Evolutionary conservation across 1,140 invertebrate species (phyloP), one percentile per base, ranked within the genome.

Genomic region (Caerostris extrusa): DNA sequence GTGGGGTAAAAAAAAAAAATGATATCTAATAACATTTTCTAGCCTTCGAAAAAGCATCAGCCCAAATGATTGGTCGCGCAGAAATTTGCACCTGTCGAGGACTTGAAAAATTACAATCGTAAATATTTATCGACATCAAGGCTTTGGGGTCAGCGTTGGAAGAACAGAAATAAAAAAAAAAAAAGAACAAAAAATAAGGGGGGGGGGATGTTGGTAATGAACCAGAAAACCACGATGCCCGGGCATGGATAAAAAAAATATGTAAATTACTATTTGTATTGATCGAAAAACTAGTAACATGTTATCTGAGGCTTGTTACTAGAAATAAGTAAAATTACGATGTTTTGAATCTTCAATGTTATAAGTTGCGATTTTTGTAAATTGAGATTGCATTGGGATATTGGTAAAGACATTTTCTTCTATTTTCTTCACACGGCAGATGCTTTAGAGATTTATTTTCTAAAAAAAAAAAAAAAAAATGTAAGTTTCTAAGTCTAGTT

Each of bases 21-120:
- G 92, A 93, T 93, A 93, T 81, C 92, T 93, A 93, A 93, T 93
- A 93, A 93, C 69, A 58, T 71, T 89, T 81, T 61, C 69, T 7
- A 50, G n/a, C 53, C 55, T 93, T 93, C 85, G 91, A 56, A 87
- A 93, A 86, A 81, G 92, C 86, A 93, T 93, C 86, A 82, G 57
- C 19, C 3, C 34, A 93, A 81, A 93, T 82, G 92, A 93, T 93
- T 10, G 71, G 56, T 58, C 34, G 57, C 14, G 85, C 7, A 34
- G 19, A 93, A 93, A 93, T 93, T 93, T 89, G 86, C 92, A 93
- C 92, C 92, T 93, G 92, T 89, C 92, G 53, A 56, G 71, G 3
- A 8, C 4, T 77, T 93, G 92, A 93, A 82, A 88, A 93, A 93
- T 93, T 81, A 34, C 58, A 88, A 88, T 93, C 92, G 92, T 93